Conservation (phyloP, 2,888 invertebrate genomes). For the Caenorhabditis imperialis region DNA sequence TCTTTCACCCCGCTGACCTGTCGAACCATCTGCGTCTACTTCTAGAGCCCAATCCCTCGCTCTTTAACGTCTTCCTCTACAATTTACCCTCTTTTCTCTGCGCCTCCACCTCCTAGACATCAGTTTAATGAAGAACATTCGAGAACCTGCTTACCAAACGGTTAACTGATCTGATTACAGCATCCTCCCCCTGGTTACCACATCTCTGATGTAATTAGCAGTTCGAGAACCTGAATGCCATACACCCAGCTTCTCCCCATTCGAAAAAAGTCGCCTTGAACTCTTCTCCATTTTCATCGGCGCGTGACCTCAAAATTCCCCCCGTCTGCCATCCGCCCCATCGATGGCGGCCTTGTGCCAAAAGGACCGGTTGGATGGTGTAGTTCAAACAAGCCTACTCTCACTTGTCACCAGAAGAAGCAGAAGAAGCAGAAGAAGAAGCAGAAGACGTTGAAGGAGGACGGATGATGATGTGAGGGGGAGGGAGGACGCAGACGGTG, state of each 20-base stretch:
- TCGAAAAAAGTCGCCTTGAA: slow-evolving; percentile 40
- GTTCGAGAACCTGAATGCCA: slow-evolving; percentile 40
- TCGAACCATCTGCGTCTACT: too few species aligned
- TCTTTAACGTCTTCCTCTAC: too few species aligned
- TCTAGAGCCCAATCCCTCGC: too few species aligned
- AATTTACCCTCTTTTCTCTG: too few species aligned
- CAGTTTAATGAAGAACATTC: slow-evolving; percentile 6
- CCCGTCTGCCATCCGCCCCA: slow-evolving; percentile 26
- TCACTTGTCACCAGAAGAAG: slow-evolving; percentile 37
- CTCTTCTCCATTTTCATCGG: slow-evolving; percentile 1
- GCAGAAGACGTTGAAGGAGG: too few species aligned
- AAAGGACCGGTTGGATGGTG: slow-evolving; percentile 54
- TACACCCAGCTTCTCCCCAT: neutral
- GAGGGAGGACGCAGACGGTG: slow-evolving; percentile 47
- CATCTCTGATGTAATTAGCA: slow-evolving; percentile 22
- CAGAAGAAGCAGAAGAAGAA: too few species aligned
- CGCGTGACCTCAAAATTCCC: neutral
- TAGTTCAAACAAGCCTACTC: slow-evolving; percentile 59
- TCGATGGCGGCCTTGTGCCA: slow-evolving; percentile 33
- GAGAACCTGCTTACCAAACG: slow-evolving; percentile 34
- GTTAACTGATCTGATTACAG: slow-evolving; percentile 15
- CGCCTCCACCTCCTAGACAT: too few species aligned
- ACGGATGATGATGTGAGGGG: too few species aligned
- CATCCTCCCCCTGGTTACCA: slow-evolving; percentile 12
- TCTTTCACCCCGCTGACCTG: too few species aligned